phyloP scores from a whole-genome alignment of 1,140 invertebrate species.

The Drepana arcuata region DNA sequence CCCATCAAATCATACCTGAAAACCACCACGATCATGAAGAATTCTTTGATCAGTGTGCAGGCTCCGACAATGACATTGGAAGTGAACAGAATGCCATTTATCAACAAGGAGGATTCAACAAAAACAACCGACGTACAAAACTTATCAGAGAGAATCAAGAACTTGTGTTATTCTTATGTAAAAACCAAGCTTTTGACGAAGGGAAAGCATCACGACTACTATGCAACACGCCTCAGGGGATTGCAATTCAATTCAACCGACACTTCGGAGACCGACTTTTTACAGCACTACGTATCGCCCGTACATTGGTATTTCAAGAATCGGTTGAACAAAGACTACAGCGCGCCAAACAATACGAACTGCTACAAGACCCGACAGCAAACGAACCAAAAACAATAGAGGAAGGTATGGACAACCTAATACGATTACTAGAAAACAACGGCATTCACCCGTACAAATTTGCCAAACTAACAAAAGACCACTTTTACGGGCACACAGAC shows the following conservation, averaged over 20 bases:
- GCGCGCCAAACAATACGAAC: conserved; percentile 6
- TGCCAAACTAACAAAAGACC: conserved; percentile 9
- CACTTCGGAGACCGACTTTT: conserved; percentile 14
- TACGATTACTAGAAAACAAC: conserved; percentile 4
- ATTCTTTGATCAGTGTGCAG: conserved; percentile 2
- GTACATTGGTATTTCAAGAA: conserved; percentile 15
- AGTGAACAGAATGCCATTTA: conserved; percentile 2
- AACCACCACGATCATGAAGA: conserved; percentile 2
- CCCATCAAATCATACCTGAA: conserved; percentile 9
- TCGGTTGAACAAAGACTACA: conserved; percentile 4
- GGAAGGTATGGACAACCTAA: not conserved
- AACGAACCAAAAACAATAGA: conserved; percentile 1
- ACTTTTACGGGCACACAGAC: conserved; percentile 16
- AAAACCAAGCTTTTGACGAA: conserved; percentile 24
- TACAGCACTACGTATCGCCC: conserved; percentile 10
- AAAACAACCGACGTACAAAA: conserved; percentile 1
- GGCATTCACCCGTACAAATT: conserved; percentile 11
- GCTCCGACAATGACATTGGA: conserved; percentile 4
- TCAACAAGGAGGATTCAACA: not conserved
- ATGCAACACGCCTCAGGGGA: conserved; percentile 20
- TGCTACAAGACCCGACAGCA: conserved; percentile 4
- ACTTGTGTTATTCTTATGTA: conserved; percentile 17
- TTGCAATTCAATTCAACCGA: conserved; percentile 15
- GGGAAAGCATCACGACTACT: conserved; percentile 15
- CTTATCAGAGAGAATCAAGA: conserved; percentile 16